phyloP scores from a whole-genome alignment of 2,888 invertebrate species.

The Erebia palarica region DNA sequence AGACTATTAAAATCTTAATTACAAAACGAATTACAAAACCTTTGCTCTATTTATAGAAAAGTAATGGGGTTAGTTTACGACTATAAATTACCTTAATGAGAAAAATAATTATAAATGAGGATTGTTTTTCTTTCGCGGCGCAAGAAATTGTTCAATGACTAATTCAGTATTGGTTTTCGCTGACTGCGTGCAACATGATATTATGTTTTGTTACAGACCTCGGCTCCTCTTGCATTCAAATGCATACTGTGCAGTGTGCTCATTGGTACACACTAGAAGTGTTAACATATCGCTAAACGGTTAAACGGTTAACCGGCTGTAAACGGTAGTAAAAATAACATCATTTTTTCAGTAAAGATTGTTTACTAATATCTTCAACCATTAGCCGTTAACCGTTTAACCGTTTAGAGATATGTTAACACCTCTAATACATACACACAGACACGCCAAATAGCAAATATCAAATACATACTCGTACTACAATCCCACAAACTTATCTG shows the following conservation, averaged over 20 bases:
- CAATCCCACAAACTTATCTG: too few species aligned
- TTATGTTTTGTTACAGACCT: constrained; percentile 51
- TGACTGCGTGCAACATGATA: constrained; percentile 65
- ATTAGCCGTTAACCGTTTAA: too few species aligned
- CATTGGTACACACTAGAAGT: not conserved
- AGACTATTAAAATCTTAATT: not conserved
- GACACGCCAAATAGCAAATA: not conserved
- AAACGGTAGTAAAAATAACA: too few species aligned
- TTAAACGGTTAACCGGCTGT: too few species aligned
- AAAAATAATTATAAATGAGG: constrained; percentile 12
- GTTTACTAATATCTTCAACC: too few species aligned
- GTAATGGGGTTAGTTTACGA: constrained; percentile 12
- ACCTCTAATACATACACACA: too few species aligned
- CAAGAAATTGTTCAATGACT: constrained; percentile 5
- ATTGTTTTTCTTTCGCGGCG: not conserved
- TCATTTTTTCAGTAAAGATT: too few species aligned
- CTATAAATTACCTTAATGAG: constrained; percentile 20
- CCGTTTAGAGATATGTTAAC: too few species aligned
- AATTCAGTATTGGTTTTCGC: constrained; percentile 14
- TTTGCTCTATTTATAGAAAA: constrained; percentile 23
- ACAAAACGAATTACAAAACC: constrained; percentile 10
- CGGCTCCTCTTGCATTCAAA: constrained; percentile 10
- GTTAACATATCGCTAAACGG: too few species aligned
- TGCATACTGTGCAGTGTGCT: not conserved
- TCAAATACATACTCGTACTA: not conserved